Percentiles rank a stretch among this genome's conserved stretches.
Conservation (phyloP, 1,140 invertebrate species). For the Holotrichia oblita region DNA sequence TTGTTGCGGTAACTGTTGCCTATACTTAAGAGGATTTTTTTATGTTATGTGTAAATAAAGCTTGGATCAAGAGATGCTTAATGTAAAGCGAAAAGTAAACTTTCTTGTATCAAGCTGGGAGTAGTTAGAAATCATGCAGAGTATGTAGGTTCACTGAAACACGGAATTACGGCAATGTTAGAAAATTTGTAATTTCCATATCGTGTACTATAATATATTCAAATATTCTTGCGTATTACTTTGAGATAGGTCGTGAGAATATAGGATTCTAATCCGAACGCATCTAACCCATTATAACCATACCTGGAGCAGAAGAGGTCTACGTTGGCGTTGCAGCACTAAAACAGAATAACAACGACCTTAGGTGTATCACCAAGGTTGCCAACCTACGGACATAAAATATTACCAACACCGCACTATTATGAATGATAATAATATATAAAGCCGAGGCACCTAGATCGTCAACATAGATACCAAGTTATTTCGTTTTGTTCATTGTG, state of each 20-base stretch:
- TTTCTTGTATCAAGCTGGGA: too few species aligned
- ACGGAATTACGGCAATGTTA: neutral
- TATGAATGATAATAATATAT: constrained; percentile 32
- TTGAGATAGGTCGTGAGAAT: constrained; percentile 32
- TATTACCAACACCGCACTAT: constrained; percentile 22
- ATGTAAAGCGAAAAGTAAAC: too few species aligned
- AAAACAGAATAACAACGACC: constrained; percentile 18
- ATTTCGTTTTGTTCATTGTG: constrained; percentile 16
- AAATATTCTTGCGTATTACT: neutral
- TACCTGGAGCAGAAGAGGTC: neutral
- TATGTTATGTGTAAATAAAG: too few species aligned
- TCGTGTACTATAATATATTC: neutral
- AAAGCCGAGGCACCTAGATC: constrained; percentile 20
- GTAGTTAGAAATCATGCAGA: neutral
- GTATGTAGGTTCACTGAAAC: neutral
- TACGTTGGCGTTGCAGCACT: constrained; percentile 7
- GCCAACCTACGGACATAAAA: constrained; percentile 25
- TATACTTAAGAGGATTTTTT: too few species aligned
- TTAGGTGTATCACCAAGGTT: constrained; percentile 34
- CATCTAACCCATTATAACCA: constrained; percentile 14
- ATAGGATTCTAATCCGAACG: neutral
- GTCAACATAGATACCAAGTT: constrained; percentile 3
- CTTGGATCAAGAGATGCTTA: too few species aligned
- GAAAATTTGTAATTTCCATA: neutral
- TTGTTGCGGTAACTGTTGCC: too few species aligned